Evolutionary conservation across 2,888 invertebrate genomes (phyloP).

Genomic region (Cosmorhoe ocellata): DNA sequence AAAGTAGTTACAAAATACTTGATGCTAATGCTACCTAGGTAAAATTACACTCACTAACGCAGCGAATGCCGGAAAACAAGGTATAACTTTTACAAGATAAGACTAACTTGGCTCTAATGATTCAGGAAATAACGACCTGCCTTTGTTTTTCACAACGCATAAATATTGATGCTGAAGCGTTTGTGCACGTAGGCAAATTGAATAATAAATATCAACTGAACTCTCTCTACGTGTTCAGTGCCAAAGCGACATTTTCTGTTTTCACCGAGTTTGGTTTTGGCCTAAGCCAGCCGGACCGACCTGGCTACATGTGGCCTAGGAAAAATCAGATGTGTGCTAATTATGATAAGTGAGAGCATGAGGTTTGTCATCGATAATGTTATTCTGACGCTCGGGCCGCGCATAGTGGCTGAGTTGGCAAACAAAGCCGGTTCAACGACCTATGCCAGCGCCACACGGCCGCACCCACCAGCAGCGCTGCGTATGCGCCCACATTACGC

Average conservation of each 20-base stretch:
- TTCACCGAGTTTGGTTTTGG: constrained; percentile 42
- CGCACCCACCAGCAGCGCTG: constrained; percentile 67
- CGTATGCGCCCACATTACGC: constrained; percentile 48
- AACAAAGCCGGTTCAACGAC: constrained; percentile 80
- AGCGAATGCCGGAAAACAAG: constrained; percentile 5
- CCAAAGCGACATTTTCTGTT: constrained; percentile 52
- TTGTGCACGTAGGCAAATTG: constrained; percentile 13
- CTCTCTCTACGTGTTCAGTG: constrained; percentile 59
- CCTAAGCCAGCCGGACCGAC: not conserved
- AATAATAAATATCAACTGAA: constrained; percentile 23
- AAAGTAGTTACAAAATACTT: too few relatives aligned
- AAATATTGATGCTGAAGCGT: constrained; percentile 13
- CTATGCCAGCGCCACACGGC: constrained; percentile 50
- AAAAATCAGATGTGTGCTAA: constrained; percentile 12
- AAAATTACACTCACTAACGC: not conserved
- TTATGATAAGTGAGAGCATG: constrained; percentile 38
- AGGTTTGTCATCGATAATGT: constrained; percentile 63
- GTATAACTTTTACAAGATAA: constrained; percentile 13
- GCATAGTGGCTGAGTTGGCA: constrained; percentile 80
- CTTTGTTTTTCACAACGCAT: constrained; percentile 25
- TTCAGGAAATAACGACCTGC: constrained; percentile 18
- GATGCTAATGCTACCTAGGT: too few relatives aligned
- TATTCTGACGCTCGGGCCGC: constrained; percentile 61
- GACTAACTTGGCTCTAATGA: constrained; percentile 7
- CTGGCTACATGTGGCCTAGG: not conserved